These are phyloP conservation scores for Coecobrya sp. DNA, from an alignment of 2,888 invertebrate species.

Conservation along the genomic window DNA sequence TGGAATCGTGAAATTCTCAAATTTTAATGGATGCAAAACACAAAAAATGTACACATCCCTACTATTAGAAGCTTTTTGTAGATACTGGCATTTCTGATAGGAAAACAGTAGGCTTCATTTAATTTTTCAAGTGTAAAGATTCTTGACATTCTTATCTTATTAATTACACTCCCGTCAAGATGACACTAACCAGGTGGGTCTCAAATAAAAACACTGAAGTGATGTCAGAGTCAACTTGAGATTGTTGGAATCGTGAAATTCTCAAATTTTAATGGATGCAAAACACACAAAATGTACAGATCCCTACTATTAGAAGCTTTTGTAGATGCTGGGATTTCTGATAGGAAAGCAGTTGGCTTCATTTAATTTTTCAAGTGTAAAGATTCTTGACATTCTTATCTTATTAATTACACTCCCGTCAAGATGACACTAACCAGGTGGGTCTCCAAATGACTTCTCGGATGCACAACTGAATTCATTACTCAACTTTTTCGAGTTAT, in stretches of 20 bases:
- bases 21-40: not conserved
- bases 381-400: constrained; percentile 59
- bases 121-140: constrained; percentile 43
- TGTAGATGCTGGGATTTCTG: not conserved
- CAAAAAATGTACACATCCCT: too few species aligned
- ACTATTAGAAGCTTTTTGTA: too few species aligned
- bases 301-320: too few species aligned
- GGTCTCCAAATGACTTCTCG: constrained; percentile 14
- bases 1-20: too few species aligned
- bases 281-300: not conserved
- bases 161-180: constrained; percentile 59
- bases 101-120: constrained; percentile 45
- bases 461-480: constrained; percentile 33
- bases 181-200: constrained; percentile 67
- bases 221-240: too few species aligned
- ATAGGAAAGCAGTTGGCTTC: constrained; percentile 36
- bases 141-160: constrained; percentile 59
- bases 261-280: not conserved
- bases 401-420: constrained; percentile 58
- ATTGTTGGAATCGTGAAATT: too few species aligned
- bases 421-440: constrained; percentile 70
- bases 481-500: constrained; percentile 6
- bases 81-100: not conserved
- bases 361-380: constrained; percentile 37
- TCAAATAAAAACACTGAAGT: too few species aligned